Evolutionary conservation across 1,140 invertebrate species (phyloP), one percentile per base, ranked within the genome.

Genomic region (Xylocopa sonorina): DNA sequence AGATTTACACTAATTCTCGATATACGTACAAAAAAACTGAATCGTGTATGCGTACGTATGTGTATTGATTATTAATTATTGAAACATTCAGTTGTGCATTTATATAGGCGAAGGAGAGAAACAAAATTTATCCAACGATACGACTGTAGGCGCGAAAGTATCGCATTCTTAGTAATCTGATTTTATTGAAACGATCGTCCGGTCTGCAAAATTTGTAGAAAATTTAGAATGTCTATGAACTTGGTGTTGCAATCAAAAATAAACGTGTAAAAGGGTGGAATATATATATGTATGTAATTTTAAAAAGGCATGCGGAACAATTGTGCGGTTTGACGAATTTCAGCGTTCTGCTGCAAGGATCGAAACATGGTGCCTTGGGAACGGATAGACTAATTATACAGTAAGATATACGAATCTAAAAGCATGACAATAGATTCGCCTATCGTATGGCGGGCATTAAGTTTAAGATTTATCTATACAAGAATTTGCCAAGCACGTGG

Each of bases 391-490:
- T 46, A 83, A 68, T 63, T 64, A 58, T 50, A 73, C 43, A 82
- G 55, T 81, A 74, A 82, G 46, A 69, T 66, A 66, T 73, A 78
- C 34, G 62, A 66, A 84, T 76, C 63, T 71, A 75, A 57, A 80
- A 80, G 34, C 24, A 57, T 64, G 81, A 69, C 69, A 83, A 84
- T 84, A 83, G 74, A 82, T 67, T 63, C 57, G 64, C 16, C 67
- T 34, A 29, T 43, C 55, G 34, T 38, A 77, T 4, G 48, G 14
- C 55, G 51, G 32, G 38, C 21, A 32, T 76, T 76, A 81, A 81
- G n/a, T 68, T 77, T 77, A 83, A 76, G 55, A 64, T 76, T 76
- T n/a, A 55, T 29, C 24, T 48, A 32, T 64, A 60, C 66, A 77
- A n/a, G 38, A 62, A 77, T 81, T 50, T 58, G 41, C 62, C 63